phyloP scores from a whole-genome alignment of 2,888 invertebrate genomes.

The Pseudanteris insignis region DNA sequence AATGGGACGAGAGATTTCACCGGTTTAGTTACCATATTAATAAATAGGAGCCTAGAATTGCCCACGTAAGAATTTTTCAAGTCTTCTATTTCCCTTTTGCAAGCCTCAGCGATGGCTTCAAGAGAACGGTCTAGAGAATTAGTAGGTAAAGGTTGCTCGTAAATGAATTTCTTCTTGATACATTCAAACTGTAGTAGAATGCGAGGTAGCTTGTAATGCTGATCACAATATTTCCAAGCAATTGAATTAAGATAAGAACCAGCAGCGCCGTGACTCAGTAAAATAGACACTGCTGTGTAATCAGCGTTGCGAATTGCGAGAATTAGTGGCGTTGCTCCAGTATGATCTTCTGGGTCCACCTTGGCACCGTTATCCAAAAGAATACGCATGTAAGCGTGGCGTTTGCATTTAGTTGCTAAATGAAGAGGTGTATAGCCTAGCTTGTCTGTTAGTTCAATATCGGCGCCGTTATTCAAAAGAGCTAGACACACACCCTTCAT shows the following conservation, averaged over 20 bases:
- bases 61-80: conserved; percentile 5
- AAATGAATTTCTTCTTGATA: conserved; percentile 2
- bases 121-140: background rate
- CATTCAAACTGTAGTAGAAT: conserved; percentile 12
- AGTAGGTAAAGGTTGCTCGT: background rate
- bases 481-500: conserved; percentile 12
- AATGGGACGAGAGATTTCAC: too few species aligned
- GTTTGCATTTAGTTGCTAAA: conserved; percentile 18
- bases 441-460: conserved; percentile 9
- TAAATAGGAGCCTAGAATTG: conserved; percentile 7
- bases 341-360: conserved; percentile 6
- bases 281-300: conserved; percentile 4
- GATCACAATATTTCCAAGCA: conserved; percentile 10
- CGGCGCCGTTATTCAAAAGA: conserved; percentile 4
- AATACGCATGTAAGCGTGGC: conserved; percentile 13
- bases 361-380: conserved; percentile 18
- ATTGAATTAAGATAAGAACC: background rate
- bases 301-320: conserved; percentile 9
- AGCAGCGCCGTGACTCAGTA: conserved; percentile 8
- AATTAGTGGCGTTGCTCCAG: conserved; percentile 11
- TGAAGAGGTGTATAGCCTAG: conserved; percentile 14
- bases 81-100: conserved; percentile 7
- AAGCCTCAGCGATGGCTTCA: background rate
- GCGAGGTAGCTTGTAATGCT: background rate
- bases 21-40: conserved; percentile 11